Base-by-base conservation (phyloP, 2,888 invertebrate genomes). In the Pteria penguin region DNA sequence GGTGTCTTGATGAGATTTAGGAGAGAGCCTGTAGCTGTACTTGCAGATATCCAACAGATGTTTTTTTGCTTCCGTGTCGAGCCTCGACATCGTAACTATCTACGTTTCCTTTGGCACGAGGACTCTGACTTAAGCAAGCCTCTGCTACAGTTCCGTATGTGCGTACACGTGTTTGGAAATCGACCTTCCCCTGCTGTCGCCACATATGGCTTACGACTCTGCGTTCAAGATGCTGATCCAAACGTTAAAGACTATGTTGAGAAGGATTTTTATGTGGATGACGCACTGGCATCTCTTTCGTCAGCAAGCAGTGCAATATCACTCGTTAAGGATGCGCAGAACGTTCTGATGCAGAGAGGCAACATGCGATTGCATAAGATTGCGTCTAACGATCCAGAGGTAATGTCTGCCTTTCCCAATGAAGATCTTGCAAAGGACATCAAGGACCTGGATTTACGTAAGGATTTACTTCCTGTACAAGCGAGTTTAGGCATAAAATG, bases 341-440 rank as follows among this genome's bases (percentile, higher is more conserved):
- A 31, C 32, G 66, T 32, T 18, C 33, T 82, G 8, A 61, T 32
- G 24, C 2, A 22, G 14, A 60, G 66, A 27, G 85, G 81, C 14
- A 81, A 80, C n/a, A 31, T 82, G 1, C 36, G 80, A 26, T 70
- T 85, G 8, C 85, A 85, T 52, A 85, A 84, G 55, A 75, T 84
- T 4, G 78, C 80, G 4, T 82, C 82, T 2, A 84, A 84, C 62
- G 61, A 27, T 55, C 27, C 54, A 22, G 57, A 72, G 4, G 79
- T 84, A 4, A 60, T 82, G 74, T 61, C 62, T 29, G 71, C 72
- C 14, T 81, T 85, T 66, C 77, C 81, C 14, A n/a, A 33, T 11
- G 75, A 82, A 4, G 82, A 86, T 55, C 70, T 80, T 27, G 80
- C 67, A 2, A 79, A 79, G n/a, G 75, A 79, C 8, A 65, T 82